Conservation (phyloP, 2,888 invertebrate species). For the Agrilus mali region DNA sequence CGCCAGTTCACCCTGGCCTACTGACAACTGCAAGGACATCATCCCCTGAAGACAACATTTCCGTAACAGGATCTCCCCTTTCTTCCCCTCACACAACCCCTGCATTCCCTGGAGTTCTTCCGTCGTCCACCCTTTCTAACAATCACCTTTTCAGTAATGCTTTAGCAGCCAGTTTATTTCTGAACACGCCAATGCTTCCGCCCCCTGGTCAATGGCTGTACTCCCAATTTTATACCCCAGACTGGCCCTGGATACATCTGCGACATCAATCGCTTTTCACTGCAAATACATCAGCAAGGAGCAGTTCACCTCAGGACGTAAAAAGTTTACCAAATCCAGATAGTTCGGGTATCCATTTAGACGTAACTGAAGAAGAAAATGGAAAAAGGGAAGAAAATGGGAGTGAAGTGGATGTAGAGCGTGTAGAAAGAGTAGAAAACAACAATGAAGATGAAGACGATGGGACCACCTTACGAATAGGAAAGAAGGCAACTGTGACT, state of each 20-base stretch:
- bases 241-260: slow-evolving; percentile 53
- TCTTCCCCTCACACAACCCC: slow-evolving; percentile 40
- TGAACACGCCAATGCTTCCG: slow-evolving; percentile 61
- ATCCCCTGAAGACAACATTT: slow-evolving; percentile 48
- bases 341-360: slow-evolving; percentile 14
- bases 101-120: slow-evolving; percentile 27
- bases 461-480: slow-evolving; percentile 28
- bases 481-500: slow-evolving; percentile 29
- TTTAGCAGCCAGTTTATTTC: slow-evolving; percentile 57
- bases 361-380: slow-evolving; percentile 9
- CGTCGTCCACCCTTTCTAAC: slow-evolving; percentile 28
- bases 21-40: slow-evolving; percentile 41
- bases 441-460: slow-evolving; percentile 24
- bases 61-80: slow-evolving; percentile 50
- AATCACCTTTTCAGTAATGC: slow-evolving; percentile 41
- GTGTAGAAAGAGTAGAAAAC: slow-evolving; percentile 1
- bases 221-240: slow-evolving; percentile 62
- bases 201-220: slow-evolving; percentile 70
- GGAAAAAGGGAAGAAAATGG: slow-evolving; percentile 16
- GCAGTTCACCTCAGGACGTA: slow-evolving; percentile 17
- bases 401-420: slow-evolving; percentile 8
- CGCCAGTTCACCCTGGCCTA: slow-evolving; percentile 35
- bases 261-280: slow-evolving; percentile 24
- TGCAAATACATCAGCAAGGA: slow-evolving; percentile 11
- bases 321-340: slow-evolving; percentile 19